These are phyloP conservation scores for Thunnus albacares DNA, from an alignment of 2,797 vertebrate species.

Conservation along the genomic window DNA sequence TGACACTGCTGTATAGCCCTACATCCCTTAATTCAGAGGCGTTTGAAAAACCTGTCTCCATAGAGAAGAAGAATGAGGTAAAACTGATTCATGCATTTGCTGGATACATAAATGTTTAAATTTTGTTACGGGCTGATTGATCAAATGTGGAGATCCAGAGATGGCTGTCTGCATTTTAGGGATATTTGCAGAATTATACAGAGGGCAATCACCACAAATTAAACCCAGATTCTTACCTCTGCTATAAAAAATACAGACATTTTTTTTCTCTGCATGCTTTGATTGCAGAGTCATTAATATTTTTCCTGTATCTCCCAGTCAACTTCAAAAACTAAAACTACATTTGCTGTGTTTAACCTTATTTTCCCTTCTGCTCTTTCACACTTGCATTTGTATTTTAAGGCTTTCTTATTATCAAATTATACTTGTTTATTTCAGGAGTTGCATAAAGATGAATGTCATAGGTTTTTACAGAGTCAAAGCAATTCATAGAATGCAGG, in stretches of 20 bases:
- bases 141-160: slow-evolving; percentile 31
- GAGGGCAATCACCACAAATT: slow-evolving; percentile 52
- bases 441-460: slow-evolving; percentile 32
- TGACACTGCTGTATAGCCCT: slow-evolving; percentile 13
- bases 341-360: neutral
- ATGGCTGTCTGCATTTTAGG: slow-evolving; percentile 26
- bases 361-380: neutral
- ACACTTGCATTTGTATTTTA: slow-evolving; percentile 9
- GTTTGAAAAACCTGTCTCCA: slow-evolving; percentile 5
- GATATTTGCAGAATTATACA: slow-evolving; percentile 23
- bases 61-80: neutral
- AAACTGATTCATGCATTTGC: neutral
- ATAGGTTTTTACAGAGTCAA: slow-evolving; percentile 25
- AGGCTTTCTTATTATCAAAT: slow-evolving; percentile 31
- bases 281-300: slow-evolving; percentile 50
- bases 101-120: slow-evolving; percentile 26
- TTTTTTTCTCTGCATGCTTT: slow-evolving; percentile 22
- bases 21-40: slow-evolving; percentile 13
- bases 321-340: slow-evolving; percentile 15
- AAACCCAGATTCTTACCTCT: slow-evolving; percentile 16
- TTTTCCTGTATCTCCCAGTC: slow-evolving; percentile 12
- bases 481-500: slow-evolving; percentile 27
- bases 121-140: slow-evolving; percentile 31
- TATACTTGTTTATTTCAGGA: slow-evolving; percentile 39
- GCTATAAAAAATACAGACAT: slow-evolving; percentile 17